Evolutionary conservation across 2,113 vertebrate species (phyloP), one percentile per base, ranked within the genome.

Genomic region (Pteronura brasiliensis): DNA sequence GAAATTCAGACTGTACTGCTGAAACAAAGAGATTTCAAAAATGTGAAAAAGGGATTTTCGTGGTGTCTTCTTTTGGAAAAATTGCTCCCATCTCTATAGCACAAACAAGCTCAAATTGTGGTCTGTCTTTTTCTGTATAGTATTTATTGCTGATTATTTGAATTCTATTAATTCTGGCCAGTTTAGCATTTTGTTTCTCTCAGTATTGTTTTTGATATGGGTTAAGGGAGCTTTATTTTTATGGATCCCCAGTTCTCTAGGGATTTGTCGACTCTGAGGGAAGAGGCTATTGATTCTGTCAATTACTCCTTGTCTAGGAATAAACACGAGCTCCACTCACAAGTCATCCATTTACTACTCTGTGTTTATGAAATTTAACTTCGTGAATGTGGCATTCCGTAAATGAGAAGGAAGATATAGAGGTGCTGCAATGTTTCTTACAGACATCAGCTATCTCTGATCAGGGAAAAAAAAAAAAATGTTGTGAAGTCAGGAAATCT

Each of bases 21-120:
- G 87, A 98, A 95, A 95, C 94, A 97, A 94, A 97, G 96, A 96
- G 80, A 90, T 83, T 67, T 1, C 15, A 72, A 86, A 81, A 55
- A 44, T 10, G 20, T 39, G 79, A 74, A 96, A 77, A 89, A 95
- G 89, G 65, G 49, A 47, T 77, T 77, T 85, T 91, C 74, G 65
- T 52, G 67, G 34, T 6, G 55, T 47, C 81, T 85, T 81, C 39
- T 92, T 85, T 95, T 84, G 65, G 84, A 97, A 92, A 65, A 63
- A 31, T 82, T 72, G 39, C 4, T 81, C 29, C 42, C 81, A 7
- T 93, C 77, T 86, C 52, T 67, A 21, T 15, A 52, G 52, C 90
- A 77, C 25, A 57, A 34, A n/a, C 31, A 79, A 71, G 61, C 42
- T 69, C 79, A 31, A 83, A 74, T 65, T 8, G 31, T 21, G 57